Evolutionary conservation across 2,113 vertebrate genomes (phyloP).

Genomic region (Hippocampus zosterae): DNA sequence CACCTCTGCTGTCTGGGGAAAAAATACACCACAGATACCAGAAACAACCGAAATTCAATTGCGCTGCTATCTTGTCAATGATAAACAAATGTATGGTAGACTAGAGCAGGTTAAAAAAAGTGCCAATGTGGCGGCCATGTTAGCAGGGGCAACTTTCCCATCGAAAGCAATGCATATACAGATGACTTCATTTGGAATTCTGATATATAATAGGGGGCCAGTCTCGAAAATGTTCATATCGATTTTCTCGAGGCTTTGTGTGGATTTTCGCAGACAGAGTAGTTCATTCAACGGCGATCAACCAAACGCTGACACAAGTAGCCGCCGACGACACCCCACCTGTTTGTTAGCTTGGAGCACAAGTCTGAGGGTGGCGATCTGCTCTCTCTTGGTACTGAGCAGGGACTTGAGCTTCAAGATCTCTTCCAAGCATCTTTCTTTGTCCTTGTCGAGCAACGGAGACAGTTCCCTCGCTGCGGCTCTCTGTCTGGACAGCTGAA

Average conservation of each 20-base stretch:
- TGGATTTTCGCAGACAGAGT: no score
- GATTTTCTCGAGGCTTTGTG: no score
- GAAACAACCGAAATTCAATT: not conserved
- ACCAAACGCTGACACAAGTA: not conserved
- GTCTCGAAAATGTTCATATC: no score
- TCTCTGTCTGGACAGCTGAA: conserved; percentile 89
- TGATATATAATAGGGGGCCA: no score
- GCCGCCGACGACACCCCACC: conserved; percentile 71
- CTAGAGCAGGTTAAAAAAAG: no score
- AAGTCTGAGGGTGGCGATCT: conserved; percentile 90
- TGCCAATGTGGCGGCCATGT: no score
- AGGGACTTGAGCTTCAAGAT: conserved; percentile 93
- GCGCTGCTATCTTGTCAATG: no score
- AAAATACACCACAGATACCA: conserved; percentile 15
- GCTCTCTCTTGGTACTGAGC: conserved; percentile 94
- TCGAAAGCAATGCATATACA: no score
- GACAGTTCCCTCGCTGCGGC: conserved; percentile 87
- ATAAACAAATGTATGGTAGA: no score
- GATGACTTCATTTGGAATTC: no score
- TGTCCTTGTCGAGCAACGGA: conserved; percentile 92
- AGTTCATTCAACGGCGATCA: no score
- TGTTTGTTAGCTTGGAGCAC: conserved; percentile 98
- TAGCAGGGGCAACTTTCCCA: no score
- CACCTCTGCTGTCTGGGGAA: conserved; percentile 85
- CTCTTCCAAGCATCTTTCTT: conserved; percentile 93